Conservation (phyloP, 2,113 vertebrate genomes). For the Leptobrachium ailaonicum region DNA sequence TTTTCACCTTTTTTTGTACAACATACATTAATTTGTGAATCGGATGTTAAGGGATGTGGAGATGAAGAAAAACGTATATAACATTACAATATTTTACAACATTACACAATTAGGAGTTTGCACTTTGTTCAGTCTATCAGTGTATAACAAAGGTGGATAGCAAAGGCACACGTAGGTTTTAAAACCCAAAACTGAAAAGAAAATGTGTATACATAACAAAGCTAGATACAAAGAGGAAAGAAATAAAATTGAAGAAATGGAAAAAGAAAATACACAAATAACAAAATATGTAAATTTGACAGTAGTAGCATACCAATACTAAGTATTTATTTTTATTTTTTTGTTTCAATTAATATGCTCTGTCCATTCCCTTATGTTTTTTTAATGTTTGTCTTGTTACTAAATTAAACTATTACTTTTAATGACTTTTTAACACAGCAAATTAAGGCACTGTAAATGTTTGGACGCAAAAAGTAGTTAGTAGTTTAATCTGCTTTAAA, state of each 20-base stretch:
- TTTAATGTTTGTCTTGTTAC: neutral
- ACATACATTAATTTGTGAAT: slow-evolving; percentile 92
- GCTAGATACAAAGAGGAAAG: neutral
- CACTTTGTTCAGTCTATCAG: slow-evolving; percentile 76
- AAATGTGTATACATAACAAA: neutral
- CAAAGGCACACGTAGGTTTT: slow-evolving; percentile 89
- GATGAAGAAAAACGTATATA: slow-evolving; percentile 84
- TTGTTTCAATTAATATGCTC: neutral
- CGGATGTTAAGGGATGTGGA: slow-evolving; percentile 87
- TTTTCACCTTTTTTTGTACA: slow-evolving; percentile 75
- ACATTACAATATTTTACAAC: slow-evolving; percentile 95
- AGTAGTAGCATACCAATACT: neutral
- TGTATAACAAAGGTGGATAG: slow-evolving; percentile 87
- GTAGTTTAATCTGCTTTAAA: no score
- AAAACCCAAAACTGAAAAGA: slow-evolving; percentile 55
- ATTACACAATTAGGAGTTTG: slow-evolving; percentile 85
- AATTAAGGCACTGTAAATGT: slow-evolving; percentile 17
- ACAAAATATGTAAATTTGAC: neutral
- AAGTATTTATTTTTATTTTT: neutral
- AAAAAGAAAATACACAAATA: neutral
- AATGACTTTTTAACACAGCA: neutral
- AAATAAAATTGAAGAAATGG: neutral
- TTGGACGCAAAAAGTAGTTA: neutral
- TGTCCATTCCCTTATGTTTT: neutral
- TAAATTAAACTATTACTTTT: neutral